Conservation (phyloP, 2,888 invertebrate genomes). For the Eutolmus rufibarbis region DNA sequence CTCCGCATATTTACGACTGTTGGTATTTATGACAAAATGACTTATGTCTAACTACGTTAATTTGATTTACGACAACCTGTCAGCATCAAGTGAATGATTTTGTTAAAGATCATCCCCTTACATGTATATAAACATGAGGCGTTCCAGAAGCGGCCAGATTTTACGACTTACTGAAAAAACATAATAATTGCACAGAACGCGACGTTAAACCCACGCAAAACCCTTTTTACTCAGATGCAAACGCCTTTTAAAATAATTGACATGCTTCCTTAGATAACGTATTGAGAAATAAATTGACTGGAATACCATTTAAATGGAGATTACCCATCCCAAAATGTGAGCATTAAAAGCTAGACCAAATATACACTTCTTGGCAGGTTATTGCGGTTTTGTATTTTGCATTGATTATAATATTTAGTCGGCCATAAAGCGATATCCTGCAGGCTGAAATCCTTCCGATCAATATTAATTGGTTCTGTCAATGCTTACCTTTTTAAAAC, state of each 20-base stretch:
- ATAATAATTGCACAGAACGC: neutral
- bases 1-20: conserved; percentile 12
- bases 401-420: neutral
- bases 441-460: neutral
- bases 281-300: neutral
- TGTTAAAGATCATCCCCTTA: neutral
- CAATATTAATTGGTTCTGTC: neutral
- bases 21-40: conserved; percentile 38
- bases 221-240: neutral
- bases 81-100: conserved; percentile 2
- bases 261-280: neutral
- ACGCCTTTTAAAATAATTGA: neutral
- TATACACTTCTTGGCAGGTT: neutral
- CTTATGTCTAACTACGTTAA: conserved; percentile 11
- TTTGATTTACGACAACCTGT: conserved; percentile 18
- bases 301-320: neutral
- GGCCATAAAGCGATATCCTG: neutral
- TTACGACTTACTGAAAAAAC: neutral
- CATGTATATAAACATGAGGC: neutral
- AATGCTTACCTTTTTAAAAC: neutral
- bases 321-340: neutral
- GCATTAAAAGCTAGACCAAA: neutral
- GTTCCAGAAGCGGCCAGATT: neutral
- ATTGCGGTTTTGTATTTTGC: neutral
- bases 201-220: neutral